Conservation (phyloP, 2,797 vertebrate species). For the Sardinella longiceps region DNA sequence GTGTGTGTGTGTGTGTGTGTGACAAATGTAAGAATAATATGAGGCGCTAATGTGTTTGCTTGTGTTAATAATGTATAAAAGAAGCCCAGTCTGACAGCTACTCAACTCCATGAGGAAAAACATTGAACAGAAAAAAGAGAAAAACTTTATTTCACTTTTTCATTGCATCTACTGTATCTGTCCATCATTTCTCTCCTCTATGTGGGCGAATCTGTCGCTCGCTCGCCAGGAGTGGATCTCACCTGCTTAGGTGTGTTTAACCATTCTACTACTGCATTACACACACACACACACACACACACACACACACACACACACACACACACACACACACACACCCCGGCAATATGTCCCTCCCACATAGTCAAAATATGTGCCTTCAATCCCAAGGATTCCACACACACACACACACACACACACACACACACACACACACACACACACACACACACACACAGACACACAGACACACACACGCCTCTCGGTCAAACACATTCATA, state of each 20-base stretch:
- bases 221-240: no score
- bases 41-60: neutral
- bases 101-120: neutral
- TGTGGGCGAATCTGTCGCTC: no score
- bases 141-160: neutral
- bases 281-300: no score
- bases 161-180: neutral
- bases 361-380: neutral
- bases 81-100: neutral
- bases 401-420: neutral
- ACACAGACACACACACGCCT: neutral
- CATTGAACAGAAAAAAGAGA: neutral
- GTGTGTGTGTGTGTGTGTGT: no score
- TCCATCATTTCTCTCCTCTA: neutral
- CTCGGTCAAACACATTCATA: constrained; percentile 38
- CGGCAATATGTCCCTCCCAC: constrained; percentile 30
- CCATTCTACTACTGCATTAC: no score
- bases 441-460: constrained; percentile 2
- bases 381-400: neutral
- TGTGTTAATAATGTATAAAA: neutral
- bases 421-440: neutral
- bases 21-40: neutral
- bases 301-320: no score
- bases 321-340: constrained; percentile 47
- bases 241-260: no score